These are phyloP conservation scores for Meloidogyne exigua DNA, from an alignment of 1,140 invertebrate species.

Conservation along the genomic window DNA sequence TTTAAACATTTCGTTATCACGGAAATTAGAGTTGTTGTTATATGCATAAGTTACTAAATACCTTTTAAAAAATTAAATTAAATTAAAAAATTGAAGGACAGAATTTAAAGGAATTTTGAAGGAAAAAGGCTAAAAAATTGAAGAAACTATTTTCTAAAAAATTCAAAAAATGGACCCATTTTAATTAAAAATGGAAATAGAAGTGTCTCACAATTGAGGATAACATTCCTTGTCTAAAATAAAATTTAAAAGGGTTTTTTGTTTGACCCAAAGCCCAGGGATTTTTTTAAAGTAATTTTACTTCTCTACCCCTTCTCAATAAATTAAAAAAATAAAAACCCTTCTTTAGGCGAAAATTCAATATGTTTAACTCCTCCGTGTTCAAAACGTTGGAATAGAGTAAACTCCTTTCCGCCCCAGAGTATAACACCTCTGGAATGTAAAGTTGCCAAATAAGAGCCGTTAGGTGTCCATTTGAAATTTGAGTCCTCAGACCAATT, in stretches of 20 bases:
- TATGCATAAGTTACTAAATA: constrained; percentile 58
- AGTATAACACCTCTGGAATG: constrained; percentile 77
- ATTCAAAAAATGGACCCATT: no score
- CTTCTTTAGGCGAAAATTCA: constrained; percentile 95
- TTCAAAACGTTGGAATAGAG: constrained; percentile 83
- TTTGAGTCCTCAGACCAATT: constrained; percentile 89
- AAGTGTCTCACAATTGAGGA: no score
- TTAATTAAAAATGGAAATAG: no score
- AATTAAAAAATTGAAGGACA: no score
- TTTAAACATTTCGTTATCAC: constrained; percentile 48
- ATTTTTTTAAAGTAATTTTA: no score
- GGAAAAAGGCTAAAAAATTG: no score
- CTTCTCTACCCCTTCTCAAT: background rate
- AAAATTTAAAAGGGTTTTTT: no score
- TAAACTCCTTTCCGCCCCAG: constrained; percentile 91
- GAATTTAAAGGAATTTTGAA: no score
- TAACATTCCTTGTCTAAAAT: no score
- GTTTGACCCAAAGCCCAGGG: no score
- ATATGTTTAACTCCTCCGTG: constrained; percentile 89
- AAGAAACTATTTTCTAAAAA: no score
- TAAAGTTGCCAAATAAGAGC: constrained; percentile 91
- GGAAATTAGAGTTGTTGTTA: constrained; percentile 35
- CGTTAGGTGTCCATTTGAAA: constrained; percentile 92
- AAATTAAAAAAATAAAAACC: constrained; percentile 68
- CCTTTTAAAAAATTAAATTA: constrained; percentile 37